A percentile compares a stretch with the other conserved stretches of the same genome.
These are phyloP conservation scores for Incurvaria masculella DNA, from an alignment of 2,888 invertebrate genomes.

Conservation along the genomic window DNA sequence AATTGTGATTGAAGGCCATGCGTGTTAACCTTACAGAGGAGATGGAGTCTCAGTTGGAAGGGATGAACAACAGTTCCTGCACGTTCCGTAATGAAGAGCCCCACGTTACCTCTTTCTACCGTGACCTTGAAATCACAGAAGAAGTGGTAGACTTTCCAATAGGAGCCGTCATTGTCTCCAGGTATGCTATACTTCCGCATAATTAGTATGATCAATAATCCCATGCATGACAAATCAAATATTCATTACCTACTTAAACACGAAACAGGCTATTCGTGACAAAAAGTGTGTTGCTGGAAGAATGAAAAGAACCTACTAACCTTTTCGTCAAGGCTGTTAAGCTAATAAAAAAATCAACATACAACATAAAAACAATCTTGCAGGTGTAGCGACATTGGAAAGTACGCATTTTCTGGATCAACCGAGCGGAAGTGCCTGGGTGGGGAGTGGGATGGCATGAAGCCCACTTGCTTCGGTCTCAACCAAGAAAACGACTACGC, in stretches of 20 bases:
- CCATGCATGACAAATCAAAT: too few species aligned
- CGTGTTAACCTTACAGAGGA: conserved; percentile 40
- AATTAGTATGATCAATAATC: too few species aligned
- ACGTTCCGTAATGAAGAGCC: conserved; percentile 73
- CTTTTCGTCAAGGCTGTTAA: too few species aligned
- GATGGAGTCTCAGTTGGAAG: conserved; percentile 41
- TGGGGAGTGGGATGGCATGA: conserved; percentile 77
- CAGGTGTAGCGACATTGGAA: conserved; percentile 83
- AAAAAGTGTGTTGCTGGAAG: too few species aligned
- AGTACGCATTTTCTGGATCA: conserved; percentile 77
- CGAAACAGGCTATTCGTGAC: too few species aligned
- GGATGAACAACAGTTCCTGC: conserved; percentile 69
- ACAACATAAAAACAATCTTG: too few species aligned
- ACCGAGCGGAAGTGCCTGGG: conserved; percentile 69
- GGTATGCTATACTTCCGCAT: conserved; percentile 30
- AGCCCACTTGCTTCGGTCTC: conserved; percentile 75
- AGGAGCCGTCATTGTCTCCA: conserved; percentile 64
- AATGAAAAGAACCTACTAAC: too few species aligned
- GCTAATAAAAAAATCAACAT: too few species aligned
- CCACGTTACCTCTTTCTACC: conserved; percentile 77
- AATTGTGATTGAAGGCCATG: too few species aligned
- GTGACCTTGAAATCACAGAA: conserved; percentile 74
- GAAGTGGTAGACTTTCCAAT: conserved; percentile 75
- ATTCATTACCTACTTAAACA: too few species aligned
- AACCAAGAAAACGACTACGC: conserved; percentile 87